Evolutionary conservation across 1,140 invertebrate species (phyloP).

Genomic region (Aphaenogaster ashmeadi): DNA sequence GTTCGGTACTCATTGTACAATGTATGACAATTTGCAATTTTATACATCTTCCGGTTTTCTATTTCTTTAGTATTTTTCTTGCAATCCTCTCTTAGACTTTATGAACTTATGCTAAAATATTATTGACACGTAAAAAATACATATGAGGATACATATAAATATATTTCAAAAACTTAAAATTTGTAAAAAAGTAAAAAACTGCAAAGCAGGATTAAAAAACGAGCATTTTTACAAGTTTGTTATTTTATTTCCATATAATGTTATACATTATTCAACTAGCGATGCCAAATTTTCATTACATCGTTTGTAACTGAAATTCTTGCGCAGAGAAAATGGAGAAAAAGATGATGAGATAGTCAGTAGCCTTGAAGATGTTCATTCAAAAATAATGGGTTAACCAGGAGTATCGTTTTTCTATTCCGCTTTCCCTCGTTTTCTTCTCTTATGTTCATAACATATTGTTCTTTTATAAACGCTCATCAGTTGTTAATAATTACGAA

Average conservation of each 20-base stretch:
- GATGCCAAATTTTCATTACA: neutral
- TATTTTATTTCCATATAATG: neutral
- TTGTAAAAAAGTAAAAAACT: neutral
- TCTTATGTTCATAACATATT: neutral
- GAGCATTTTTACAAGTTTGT: neutral
- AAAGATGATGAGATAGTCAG: constrained; percentile 51
- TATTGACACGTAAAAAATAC: neutral
- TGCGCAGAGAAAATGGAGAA: constrained; percentile 71
- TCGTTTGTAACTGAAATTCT: constrained; percentile 71
- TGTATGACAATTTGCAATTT: constrained; percentile 27
- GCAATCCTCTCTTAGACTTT: neutral
- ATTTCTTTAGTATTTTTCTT: neutral
- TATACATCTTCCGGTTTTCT: constrained; percentile 10
- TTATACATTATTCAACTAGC: neutral
- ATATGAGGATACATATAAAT: neutral
- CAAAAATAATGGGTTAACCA: constrained; percentile 72
- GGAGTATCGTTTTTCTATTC: constrained; percentile 25
- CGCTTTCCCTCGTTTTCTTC: constrained; percentile 8
- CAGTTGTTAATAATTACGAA: neutral
- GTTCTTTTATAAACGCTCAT: neutral
- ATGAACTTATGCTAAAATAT: neutral
- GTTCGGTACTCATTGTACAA: neutral
- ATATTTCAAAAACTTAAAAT: neutral
- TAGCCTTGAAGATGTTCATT: constrained; percentile 78
- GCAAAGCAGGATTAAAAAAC: neutral